Evolutionary conservation across 2,797 vertebrate species (phyloP).

Genomic region (Scolopax rusticola): DNA sequence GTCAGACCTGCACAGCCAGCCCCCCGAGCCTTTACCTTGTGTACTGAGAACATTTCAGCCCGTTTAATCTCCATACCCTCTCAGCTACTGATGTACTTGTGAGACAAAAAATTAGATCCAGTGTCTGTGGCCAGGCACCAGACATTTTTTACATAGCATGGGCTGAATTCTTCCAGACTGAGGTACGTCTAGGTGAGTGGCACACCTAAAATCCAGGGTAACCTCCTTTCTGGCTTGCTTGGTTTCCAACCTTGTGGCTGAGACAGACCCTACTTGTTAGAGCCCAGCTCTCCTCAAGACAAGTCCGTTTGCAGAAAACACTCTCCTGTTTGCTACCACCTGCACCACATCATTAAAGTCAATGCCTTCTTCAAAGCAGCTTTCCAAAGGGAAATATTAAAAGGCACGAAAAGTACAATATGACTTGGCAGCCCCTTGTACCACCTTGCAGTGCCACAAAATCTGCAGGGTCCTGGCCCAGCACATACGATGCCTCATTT

Average conservation of each 20-base stretch:
- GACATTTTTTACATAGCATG: not conserved
- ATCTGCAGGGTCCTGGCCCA: not conserved
- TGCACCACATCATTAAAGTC: not conserved
- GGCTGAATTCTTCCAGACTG: not conserved
- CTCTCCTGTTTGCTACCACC: not conserved
- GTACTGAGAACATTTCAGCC: not conserved
- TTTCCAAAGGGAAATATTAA: not conserved
- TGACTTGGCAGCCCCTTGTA: not conserved
- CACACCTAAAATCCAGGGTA: not conserved
- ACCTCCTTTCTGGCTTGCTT: not conserved
- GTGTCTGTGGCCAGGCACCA: not conserved
- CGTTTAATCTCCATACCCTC: accelerated
- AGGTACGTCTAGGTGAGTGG: not conserved
- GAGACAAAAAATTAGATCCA: not conserved
- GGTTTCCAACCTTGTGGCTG: not conserved
- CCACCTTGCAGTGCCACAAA: not conserved
- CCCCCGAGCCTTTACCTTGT: not conserved
- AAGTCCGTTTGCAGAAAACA: not conserved
- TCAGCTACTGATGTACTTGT: not conserved
- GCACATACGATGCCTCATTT: accelerated
- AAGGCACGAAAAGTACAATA: not conserved
- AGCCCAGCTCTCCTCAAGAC: not conserved
- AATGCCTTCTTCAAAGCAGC: not conserved
- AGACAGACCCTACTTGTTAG: not conserved
- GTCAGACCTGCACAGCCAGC: not conserved